phyloP scores from a whole-genome alignment of 2,113 vertebrate genomes.

The Amia ocellicauda region DNA sequence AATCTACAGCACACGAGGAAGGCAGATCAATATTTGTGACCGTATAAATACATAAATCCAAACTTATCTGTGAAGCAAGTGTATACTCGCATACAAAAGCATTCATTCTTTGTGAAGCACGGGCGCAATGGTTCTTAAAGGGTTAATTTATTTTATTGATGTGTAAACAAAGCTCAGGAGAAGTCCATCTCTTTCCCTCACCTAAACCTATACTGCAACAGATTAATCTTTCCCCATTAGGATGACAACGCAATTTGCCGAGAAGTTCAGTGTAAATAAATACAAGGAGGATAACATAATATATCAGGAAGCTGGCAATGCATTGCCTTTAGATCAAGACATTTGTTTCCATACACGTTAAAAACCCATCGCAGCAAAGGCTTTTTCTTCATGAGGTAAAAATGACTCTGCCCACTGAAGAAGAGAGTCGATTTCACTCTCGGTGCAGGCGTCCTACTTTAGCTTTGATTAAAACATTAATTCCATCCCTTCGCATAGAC shows the following conservation, averaged over 20 bases:
- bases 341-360: slow-evolving; percentile 71
- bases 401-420: slow-evolving; percentile 52
- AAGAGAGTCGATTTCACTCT: slow-evolving; percentile 61
- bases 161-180: slow-evolving; percentile 59
- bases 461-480: slow-evolving; percentile 73
- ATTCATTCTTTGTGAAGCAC: neutral
- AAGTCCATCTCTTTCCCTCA: slow-evolving; percentile 63
- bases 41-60: too few relatives aligned
- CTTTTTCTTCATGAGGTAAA: slow-evolving; percentile 60
- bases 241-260: slow-evolving; percentile 73
- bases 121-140: slow-evolving; percentile 17
- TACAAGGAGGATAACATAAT: slow-evolving; percentile 71
- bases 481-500: slow-evolving; percentile 33
- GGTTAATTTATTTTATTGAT: slow-evolving; percentile 43
- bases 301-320: slow-evolving; percentile 68
- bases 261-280: slow-evolving; percentile 79
- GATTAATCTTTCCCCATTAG: slow-evolving; percentile 72
- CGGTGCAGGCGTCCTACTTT: slow-evolving; percentile 57
- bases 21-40: too few relatives aligned
- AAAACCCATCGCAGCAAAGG: slow-evolving; percentile 50
- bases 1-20: too few relatives aligned
- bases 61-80: too few relatives aligned
- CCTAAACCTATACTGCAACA: slow-evolving; percentile 62
- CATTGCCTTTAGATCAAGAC: slow-evolving; percentile 65
- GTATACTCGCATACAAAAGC: neutral